phyloP scores from a whole-genome alignment of 2,888 invertebrate genomes.

The Nebria salina region DNA sequence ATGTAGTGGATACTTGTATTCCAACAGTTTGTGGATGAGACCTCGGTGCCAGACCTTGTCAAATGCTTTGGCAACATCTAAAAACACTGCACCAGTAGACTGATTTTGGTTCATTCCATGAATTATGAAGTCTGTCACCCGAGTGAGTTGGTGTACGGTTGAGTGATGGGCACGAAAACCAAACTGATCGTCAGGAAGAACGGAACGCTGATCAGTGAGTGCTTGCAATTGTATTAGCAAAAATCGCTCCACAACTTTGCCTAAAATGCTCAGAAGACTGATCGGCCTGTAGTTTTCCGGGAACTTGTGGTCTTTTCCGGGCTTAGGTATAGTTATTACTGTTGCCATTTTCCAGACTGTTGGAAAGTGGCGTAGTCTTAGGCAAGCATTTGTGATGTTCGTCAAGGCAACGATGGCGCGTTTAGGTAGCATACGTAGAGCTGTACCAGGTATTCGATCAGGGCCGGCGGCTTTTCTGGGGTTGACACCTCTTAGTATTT shows the following conservation, averaged over 20 bases:
- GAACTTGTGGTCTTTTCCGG: constrained; percentile 8
- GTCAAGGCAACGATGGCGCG: constrained; percentile 2
- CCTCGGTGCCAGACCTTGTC: constrained; percentile 21
- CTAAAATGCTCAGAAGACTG: constrained; percentile 1
- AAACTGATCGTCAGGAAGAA: neutral
- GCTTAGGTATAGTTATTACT: neutral
- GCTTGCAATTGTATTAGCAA: neutral
- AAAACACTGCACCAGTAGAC: neutral
- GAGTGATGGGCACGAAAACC: neutral
- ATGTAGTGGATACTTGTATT: too few relatives aligned
- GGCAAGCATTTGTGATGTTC: constrained; percentile 12
- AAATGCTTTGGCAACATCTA: constrained; percentile 13
- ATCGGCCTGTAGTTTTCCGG: constrained; percentile 15
- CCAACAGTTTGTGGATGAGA: neutral
- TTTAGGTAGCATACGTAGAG: neutral
- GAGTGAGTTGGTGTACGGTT: constrained; percentile 8
- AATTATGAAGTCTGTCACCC: constrained; percentile 5
- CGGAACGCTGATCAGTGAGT: neutral
- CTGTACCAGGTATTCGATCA: neutral
- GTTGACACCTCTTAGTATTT: neutral
- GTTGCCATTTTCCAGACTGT: constrained; percentile 8
- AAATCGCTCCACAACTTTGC: neutral
- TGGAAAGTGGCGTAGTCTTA: neutral
- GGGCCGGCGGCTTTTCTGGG: neutral
- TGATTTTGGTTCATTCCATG: neutral